phyloP scores from a whole-genome alignment of 2,113 vertebrate genomes.

The Eretmochelys imbricata region DNA sequence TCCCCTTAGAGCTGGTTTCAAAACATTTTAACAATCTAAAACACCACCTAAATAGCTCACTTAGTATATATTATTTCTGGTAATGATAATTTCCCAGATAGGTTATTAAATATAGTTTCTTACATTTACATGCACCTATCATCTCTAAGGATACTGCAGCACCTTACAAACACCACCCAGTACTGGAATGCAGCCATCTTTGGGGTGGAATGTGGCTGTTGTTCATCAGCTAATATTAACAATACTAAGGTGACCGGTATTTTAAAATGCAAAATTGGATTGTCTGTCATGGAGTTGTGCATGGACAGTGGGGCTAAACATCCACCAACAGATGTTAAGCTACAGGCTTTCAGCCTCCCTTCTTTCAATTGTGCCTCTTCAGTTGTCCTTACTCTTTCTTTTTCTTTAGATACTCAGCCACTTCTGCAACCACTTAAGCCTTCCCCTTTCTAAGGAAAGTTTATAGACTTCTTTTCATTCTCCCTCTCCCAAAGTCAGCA shows the following conservation, averaged over 20 bases:
- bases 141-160: not conserved
- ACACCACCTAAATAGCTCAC: constrained; percentile 24
- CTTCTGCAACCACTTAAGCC: not conserved
- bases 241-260: not conserved
- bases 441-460: not conserved
- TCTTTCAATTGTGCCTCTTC: constrained; percentile 1
- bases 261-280: constrained; percentile 24
- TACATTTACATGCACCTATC: not conserved
- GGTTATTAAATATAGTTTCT: constrained; percentile 26
- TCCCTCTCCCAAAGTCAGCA: not conserved
- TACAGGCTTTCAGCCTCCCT: not conserved
- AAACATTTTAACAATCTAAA: not conserved
- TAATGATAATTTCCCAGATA: constrained; percentile 17
- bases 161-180: not conserved
- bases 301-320: not conserved
- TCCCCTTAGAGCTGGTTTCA: not conserved
- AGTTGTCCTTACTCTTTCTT: not conserved
- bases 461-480: not conserved
- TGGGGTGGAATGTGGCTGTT: constrained; percentile 12
- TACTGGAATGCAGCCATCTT: not conserved
- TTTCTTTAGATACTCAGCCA: not conserved
- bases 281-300: not conserved
- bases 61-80: not conserved
- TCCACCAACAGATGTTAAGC: constrained; percentile 33
- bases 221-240: constrained; percentile 16